Evolutionary conservation across 1,140 invertebrate species (phyloP).

Genomic region (Orius insidiosus): DNA sequence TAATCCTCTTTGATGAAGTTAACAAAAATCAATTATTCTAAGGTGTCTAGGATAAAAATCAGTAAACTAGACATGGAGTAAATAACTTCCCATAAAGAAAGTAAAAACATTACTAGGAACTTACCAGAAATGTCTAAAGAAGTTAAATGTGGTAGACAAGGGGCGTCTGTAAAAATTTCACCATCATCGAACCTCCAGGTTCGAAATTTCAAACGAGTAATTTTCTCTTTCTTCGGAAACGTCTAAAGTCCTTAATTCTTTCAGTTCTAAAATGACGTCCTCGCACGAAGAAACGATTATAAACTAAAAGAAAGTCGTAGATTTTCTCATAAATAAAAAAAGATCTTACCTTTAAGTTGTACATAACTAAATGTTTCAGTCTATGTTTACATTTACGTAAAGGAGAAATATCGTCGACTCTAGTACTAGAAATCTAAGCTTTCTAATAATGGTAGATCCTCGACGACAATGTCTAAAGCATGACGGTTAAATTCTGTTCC

Average conservation of each 20-base stretch:
- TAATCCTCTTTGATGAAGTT: no score
- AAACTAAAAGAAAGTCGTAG: conserved; percentile 12
- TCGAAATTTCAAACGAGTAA: conserved; percentile 30
- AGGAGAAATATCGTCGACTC: conserved; percentile 46
- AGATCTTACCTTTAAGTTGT: conserved; percentile 39
- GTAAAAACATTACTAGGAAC: no score
- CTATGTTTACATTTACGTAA: conserved; percentile 41
- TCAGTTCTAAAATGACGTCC: conserved; percentile 33
- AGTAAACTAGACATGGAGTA: no score
- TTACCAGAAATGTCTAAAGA: conserved; percentile 53
- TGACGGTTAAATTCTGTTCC: conserved; percentile 53
- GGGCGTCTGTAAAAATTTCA: conserved; percentile 30
- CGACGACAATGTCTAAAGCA: conserved; percentile 46
- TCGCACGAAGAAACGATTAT: conserved; percentile 33
- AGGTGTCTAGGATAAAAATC: no score
- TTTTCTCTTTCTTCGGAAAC: conserved; percentile 41
- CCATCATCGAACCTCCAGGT: conserved; percentile 28
- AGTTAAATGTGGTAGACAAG: conserved; percentile 38
- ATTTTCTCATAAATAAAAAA: no score
- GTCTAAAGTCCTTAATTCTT: conserved; percentile 41
- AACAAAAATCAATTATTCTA: no score
- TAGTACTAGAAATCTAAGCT: conserved; percentile 51
- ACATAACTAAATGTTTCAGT: conserved; percentile 42
- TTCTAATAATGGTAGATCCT: conserved; percentile 48
- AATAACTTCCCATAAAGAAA: neutral